Evolutionary conservation across 2,113 vertebrate genomes (phyloP), one percentile per base, ranked within the genome.

Genomic region (Malurus cyaneus): DNA sequence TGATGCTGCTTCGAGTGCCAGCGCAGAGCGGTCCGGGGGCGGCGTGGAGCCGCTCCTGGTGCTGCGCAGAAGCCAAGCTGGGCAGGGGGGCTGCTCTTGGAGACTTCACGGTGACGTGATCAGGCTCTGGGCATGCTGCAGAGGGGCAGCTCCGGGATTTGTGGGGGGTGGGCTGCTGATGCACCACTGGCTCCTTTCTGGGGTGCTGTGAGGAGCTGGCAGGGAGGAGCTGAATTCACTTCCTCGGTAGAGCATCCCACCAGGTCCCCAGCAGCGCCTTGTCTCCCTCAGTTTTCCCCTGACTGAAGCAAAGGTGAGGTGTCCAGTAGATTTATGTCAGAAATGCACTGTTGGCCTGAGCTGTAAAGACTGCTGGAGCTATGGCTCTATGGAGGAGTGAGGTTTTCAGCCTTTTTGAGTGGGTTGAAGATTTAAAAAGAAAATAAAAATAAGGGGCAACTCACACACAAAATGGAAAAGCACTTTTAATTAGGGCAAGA

Each of bases 61-160:
- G 72, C 61, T 10, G 8, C 0, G 1, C 57, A 21, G 65, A 15
- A 52, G 29, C 71, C 0, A 1, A 59, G 62, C 73, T 6, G 34
- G 59, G 64, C 64, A 83, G 56, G 41, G 76, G 52, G 57, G 49
- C 71, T 81, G 61, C 7, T 0, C 56, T 54, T 49, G 34, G 54
- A 10, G 10, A 1, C 28, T 42, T 15, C 39, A 2, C 0, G 0
- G 32, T 49, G 71, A 57, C 1, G 6, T 23, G 31, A 34, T 41
- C 4, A 1, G 12, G 17, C 25, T 39, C 71, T 4, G 6, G 0
- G 0, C 13, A 39, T 36, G 67, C 66, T 79, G 41, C 5, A 26
- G 8, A 0, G 2, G 15, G 46, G 56, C 10, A 49, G 26, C 5
- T 0, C 34, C 0, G 1, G 23, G 61, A 31, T 84, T 66, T 53